Base-by-base conservation (phyloP, 1,140 invertebrate genomes). In the Euglossa dilemma region DNA sequence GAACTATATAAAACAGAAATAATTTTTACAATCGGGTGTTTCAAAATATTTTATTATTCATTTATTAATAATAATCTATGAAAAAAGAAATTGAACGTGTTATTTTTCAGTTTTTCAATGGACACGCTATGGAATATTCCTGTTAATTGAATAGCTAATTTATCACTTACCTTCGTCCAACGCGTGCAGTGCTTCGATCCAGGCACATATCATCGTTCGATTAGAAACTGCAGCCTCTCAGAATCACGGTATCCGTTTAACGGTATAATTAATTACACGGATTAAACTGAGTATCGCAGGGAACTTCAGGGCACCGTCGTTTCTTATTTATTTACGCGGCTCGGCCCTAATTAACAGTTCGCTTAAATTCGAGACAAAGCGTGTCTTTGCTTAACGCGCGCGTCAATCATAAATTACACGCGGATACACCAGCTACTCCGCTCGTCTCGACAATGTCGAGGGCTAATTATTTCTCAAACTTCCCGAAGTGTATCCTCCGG, bases 341-440 rank as follows among this genome's bases (percentile, higher is more conserved):
- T 50, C 36, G 36, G 23, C 28, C 9, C 28, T 77, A 77, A 77
- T 77, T 67, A 77, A 69, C 75, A 36, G 63, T 56, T 43, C 75
- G 63, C 47, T 67, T 56, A 67, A 77, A 77, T 77, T 36, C 11
- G 28, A 67, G 47, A 52, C 75, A 66, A 77, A 28, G 45, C 47
- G 63, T 28, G 75, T 45, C 63, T 77, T 77, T 77, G 43, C 63
- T 77, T 67, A 77, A 67, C 75, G 63, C 47, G 63, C 16, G n/a
- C 73, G 75, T 77, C 75, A 77, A 77, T 77, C 75, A 77, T 77
- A 77, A 77, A 77, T 77, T 77, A 77, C 75, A 77, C 28, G 23
- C 50, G 36, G 23, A 4, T 52, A 63, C 47, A 52, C 74, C 47
- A 66, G 47, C 50, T 25, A 36, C 50, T 28, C 59, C 45, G 43